Evolutionary conservation across 2,888 invertebrate species (phyloP), one percentile per base, ranked within the genome.

Genomic region (Cheilosia scutellata): DNA sequence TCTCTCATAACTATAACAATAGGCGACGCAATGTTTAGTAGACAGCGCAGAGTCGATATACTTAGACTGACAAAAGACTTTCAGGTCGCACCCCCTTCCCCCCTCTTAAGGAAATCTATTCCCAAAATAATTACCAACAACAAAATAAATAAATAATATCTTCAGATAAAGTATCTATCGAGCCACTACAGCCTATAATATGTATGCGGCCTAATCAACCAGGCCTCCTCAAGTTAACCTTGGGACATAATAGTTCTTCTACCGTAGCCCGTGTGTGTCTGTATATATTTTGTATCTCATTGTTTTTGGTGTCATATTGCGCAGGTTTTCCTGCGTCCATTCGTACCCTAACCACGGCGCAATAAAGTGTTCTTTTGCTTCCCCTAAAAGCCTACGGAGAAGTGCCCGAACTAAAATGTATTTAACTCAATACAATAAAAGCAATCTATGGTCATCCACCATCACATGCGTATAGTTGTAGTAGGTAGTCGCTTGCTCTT

Each of bases 251-350:
- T 66, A 74, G 66, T 51, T 72, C 63, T 49, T 37, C 63, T 25
- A 44, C 40, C 57, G 27, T 9, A 49, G 13, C n/a, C 2, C 25
- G 25, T 13, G 53, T 42, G 20, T 27, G 5, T 20, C 11, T 57
- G 4, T 47, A 20, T 44, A 7, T 47, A 20, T 4, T 1, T 55
- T 53, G 9, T 58, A 5, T 53, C 40, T 72, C 58, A 74, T 74
- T 74, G 42, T 74, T 74, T 76, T 66, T 31, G 65, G 74, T 66
- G 51, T 66, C 66, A 65, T 58, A 74, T 74, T 66, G 79, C 74
- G 79, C 31, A 74, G 72, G 57, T 60, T 72, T 58, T 51, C 49
- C 29, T 29, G 3, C 37, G 62, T 70, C 31, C 49, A 71, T 58
- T 63, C 57, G 71, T 71, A 58, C 72, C 51, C 74, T 42, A 47